Evolutionary conservation across 2,797 vertebrate genomes (phyloP).

Genomic region (Myotis vivesi): DNA sequence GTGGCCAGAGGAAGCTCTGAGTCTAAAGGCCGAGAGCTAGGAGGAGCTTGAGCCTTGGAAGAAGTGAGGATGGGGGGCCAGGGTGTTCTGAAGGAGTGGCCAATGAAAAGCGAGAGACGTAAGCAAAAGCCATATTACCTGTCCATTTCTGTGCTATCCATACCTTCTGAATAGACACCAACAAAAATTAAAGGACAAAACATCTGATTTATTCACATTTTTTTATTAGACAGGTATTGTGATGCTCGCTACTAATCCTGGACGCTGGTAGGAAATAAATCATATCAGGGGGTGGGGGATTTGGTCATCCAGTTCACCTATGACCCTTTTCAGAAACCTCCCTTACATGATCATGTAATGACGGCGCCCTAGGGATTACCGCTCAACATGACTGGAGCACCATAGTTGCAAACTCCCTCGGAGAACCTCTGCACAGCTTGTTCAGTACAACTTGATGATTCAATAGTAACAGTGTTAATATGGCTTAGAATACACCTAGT

Average conservation of each 20-base stretch:
- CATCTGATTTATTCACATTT: not conserved
- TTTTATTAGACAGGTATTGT: not conserved
- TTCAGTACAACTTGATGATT: not conserved
- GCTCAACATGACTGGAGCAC: not conserved
- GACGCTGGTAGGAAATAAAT: not conserved
- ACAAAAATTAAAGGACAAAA: not conserved
- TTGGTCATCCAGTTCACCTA: not conserved
- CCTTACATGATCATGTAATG: rapidly evolving
- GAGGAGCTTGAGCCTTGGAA: not conserved
- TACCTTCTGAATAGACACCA: not conserved
- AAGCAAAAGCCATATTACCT: not conserved
- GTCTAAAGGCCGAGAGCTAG: not conserved
- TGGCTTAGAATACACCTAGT: not conserved
- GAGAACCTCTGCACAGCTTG: not conserved
- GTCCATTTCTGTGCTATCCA: not conserved
- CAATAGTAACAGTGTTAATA: not conserved
- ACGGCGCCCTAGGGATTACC: rapidly evolving
- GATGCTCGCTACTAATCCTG: not conserved
- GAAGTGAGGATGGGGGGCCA: not conserved
- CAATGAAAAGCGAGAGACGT: not conserved
- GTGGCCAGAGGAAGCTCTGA: not conserved
- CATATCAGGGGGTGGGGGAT: rapidly evolving
- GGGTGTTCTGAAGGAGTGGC: not conserved
- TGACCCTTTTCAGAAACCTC: not conserved
- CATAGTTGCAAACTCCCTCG: not conserved